Evolutionary conservation across 1,140 invertebrate genomes (phyloP), one percentile per base, ranked within the genome.

Genomic region (Aphis gossypii): DNA sequence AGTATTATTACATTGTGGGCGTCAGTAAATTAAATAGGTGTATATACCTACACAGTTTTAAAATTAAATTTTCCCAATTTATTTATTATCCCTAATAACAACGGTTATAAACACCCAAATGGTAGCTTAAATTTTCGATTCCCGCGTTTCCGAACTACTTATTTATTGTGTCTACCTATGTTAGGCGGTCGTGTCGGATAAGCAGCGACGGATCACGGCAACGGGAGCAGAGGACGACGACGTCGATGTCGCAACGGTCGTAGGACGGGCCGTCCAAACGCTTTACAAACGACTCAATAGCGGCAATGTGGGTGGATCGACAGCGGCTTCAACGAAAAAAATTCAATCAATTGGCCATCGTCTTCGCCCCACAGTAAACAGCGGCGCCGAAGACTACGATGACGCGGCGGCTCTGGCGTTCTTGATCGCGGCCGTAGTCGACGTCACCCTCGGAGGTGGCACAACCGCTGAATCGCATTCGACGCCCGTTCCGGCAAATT

Each of bases 361-460:
- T 25, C 21, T 90, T 7, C 89, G 89, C 14, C 9, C 88, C 8
- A 11, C 44, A 25, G 0, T 56, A 9, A 89, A 89, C n/a, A 20
- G n/a, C n/a, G 88, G 51, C 9, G 54, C 14, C 3, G 89, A 90
- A 6, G 56, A n/a, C 14, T 60, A 90, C 23, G 89, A 90, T 14
- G 89, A 60, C 56, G 35, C 54, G 41, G 89, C 89, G 9, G 89
- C 89, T 25, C 41, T 90, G 25, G 89, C 54, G 41, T 90, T 90
- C 30, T 68, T 68, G 54, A 90, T 56, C 25, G 56, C 89, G 5
- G 89, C 89, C 25, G 56, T 90, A 14, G 54, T 90, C 1, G 54
- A 90, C 38, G 56, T 90, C 2, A 3, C 30, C 5, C 14, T 68
- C 25, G 54, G 89, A 14, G 25, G 54, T 14, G 87, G 48, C 1